phyloP scores from a whole-genome alignment of 1,140 invertebrate species.

The Agrilus planipennis region DNA sequence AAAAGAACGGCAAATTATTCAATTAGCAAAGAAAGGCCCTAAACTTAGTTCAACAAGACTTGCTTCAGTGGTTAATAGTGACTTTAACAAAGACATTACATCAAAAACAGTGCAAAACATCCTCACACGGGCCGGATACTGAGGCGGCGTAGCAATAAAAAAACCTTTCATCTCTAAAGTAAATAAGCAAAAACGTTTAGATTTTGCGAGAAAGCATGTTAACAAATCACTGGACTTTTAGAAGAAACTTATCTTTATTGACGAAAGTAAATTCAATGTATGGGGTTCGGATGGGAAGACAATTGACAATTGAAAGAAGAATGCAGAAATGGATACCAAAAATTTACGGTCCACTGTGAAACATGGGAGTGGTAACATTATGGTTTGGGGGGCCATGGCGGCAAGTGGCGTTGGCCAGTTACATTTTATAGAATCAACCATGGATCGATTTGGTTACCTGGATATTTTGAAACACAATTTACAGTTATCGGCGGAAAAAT shows the following conservation, averaged over 20 bases:
- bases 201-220: not conserved
- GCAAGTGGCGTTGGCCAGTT: constrained; percentile 9
- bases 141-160: constrained; percentile 2
- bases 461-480: constrained; percentile 16
- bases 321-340: not conserved
- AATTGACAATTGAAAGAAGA: not conserved
- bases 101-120: not conserved
- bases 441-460: constrained; percentile 16
- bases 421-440: constrained; percentile 17
- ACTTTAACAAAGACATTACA: too few species aligned
- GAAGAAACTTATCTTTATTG: not conserved
- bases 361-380: constrained; percentile 1
- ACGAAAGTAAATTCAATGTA: constrained; percentile 6
- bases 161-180: constrained; percentile 1
- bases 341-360: constrained; percentile 3
- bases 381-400: constrained; percentile 1
- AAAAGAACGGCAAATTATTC: too few species aligned
- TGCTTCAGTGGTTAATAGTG: too few species aligned
- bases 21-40: too few species aligned
- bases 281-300: constrained; percentile 1
- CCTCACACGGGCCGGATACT: not conserved
- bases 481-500: constrained; percentile 11
- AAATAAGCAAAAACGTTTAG: constrained; percentile 1
- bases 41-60: too few species aligned
- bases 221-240: constrained; percentile 3